Conservation (phyloP, 2,113 vertebrate genomes). For the Mystacornis crossleyi region DNA sequence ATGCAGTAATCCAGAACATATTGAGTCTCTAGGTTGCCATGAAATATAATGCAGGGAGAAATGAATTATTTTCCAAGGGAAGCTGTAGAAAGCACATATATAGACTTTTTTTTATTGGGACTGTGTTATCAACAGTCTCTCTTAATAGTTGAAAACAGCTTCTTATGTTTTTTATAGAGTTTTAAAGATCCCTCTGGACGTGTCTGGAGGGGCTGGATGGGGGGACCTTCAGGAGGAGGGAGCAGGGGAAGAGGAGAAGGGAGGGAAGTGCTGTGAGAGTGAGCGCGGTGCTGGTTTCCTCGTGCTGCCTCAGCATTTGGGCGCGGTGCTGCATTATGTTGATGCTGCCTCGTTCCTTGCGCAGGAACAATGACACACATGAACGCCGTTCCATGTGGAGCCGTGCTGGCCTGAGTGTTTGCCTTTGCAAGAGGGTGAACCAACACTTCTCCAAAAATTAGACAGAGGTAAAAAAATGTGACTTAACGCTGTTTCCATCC, state of each 20-base stretch:
- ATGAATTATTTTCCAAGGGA: conserved; percentile 73
- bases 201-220: not conserved
- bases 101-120: conserved; percentile 70
- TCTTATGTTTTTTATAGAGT: conserved; percentile 73
- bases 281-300: not conserved
- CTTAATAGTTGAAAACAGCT: conserved; percentile 71
- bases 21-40: conserved; percentile 74
- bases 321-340: not conserved
- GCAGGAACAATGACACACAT: not conserved
- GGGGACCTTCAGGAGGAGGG: not conserved
- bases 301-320: not conserved
- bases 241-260: not conserved
- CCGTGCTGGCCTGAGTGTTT: not conserved
- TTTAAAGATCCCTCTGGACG: conserved; percentile 60
- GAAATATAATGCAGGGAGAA: conserved; percentile 74
- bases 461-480: not conserved
- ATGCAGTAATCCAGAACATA: conserved; percentile 78
- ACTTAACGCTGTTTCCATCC: not conserved
- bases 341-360: not conserved
- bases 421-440: not conserved
- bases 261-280: not conserved
- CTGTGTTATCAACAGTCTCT: conserved; percentile 71
- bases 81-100: conserved; percentile 70
- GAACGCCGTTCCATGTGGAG: accelerated
- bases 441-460: not conserved